Base-by-base conservation (phyloP, 2,113 vertebrate species). In the Platichthys stellatus region DNA sequence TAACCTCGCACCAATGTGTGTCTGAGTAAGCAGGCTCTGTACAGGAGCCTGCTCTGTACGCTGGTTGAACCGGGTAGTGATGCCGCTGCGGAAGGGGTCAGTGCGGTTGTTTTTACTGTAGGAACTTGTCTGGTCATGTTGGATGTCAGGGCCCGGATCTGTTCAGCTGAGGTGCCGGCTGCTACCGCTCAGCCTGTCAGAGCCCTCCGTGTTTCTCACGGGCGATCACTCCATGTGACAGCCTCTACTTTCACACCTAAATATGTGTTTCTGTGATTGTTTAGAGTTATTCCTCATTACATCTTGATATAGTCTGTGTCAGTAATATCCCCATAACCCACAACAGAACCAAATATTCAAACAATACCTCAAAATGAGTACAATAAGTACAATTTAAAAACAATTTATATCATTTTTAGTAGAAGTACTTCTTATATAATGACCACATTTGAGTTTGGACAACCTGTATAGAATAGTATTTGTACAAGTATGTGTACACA, bases 101-200 rank as follows among this genome's bases (percentile, higher is more conserved):
- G 51, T 54, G 51, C 14, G 51, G 18, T n/a, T n/a, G 54, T 21
- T 23, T 57, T 12, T 23, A 23, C 9, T 15, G 15, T 14, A 21
- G 10, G 51, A 54, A 54, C 51, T 54, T 54, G 51, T 54, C 51
- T 24, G 57, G 23, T 26, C 17, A 23, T 26, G 23, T 51, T 58
- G 69, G 77, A 51, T 73, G 73, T 82, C 77, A 67, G 90, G 40
- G 92, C 90, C 92, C 86, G 83, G 75, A 81, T 84, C 87, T 4
- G 57, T 14, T 58, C 24, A 12, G 57, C 57, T 58, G 51, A n/a
- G 51, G 18, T n/a, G 51, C 18, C 57, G 21, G 57, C 24, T 58
- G 51, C 51, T 21, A 6, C 18, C 2, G 51, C 47, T 49, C 47
- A n/a, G 12, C 20, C 20, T 54, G 51, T 54, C 51, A 54, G 51